phyloP scores from a whole-genome alignment of 92 coral and sea anemone species.

The Parazoanthus swiftii region DNA sequence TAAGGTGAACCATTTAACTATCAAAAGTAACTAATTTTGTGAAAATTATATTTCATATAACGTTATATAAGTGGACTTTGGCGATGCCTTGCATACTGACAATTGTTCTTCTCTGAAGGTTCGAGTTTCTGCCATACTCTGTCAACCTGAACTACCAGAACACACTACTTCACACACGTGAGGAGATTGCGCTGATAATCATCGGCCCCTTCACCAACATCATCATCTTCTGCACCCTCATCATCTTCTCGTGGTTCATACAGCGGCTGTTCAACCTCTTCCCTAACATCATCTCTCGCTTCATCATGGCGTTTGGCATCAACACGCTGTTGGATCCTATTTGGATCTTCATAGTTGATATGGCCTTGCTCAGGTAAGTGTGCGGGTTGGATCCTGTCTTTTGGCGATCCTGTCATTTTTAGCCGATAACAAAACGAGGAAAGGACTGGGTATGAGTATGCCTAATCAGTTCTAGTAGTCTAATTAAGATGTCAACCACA shows the following conservation, averaged over 20 bases:
- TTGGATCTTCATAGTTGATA: slow-evolving; percentile 91
- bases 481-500: too few species aligned
- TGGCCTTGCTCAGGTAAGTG: slow-evolving; percentile 81
- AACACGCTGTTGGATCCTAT: slow-evolving; percentile 88
- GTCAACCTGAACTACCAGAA: slow-evolving; percentile 95
- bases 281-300: slow-evolving; percentile 89
- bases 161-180: slow-evolving; percentile 86
- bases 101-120: slow-evolving; percentile 62
- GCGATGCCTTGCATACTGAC: background rate
- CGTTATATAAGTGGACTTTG: too few species aligned
- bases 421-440: too few species aligned
- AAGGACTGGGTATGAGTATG: too few species aligned
- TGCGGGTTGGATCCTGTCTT: background rate
- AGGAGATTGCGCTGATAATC: slow-evolving; percentile 86
- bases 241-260: slow-evolving; percentile 75
- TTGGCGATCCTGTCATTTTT: too few species aligned
- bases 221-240: slow-evolving; percentile 69
- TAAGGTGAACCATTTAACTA: background rate
- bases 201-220: slow-evolving; percentile 90
- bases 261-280: slow-evolving; percentile 85
- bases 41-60: too few species aligned
- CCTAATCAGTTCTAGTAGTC: too few species aligned
- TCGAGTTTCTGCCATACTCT: slow-evolving; percentile 90
- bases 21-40: too few species aligned
- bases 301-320: slow-evolving; percentile 94